Evolutionary conservation across 2,888 invertebrate genomes (phyloP).

Genomic region (Platycnemis pennipes): DNA sequence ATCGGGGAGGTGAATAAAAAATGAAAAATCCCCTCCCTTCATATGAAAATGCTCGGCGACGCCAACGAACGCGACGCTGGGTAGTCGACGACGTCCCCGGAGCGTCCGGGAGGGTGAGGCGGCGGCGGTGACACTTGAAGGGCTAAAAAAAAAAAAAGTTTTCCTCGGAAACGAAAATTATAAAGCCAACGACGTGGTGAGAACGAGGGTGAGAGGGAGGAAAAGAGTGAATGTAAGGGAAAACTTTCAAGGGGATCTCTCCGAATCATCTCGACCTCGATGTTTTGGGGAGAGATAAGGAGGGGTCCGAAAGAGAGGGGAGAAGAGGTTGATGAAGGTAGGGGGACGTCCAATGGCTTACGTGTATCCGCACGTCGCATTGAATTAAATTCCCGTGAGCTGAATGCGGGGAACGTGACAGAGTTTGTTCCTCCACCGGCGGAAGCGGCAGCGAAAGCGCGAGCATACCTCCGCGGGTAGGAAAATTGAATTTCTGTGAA

Average conservation of each 20-base stretch:
- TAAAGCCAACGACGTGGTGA: background rate
- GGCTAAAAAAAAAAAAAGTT: background rate
- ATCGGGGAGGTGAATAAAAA: too few species aligned
- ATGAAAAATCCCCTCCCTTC: background rate
- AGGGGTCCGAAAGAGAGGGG: background rate
- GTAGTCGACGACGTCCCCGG: background rate
- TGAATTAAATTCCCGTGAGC: background rate
- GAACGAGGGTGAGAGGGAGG: background rate
- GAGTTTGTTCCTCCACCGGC: background rate
- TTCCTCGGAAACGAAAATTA: background rate
- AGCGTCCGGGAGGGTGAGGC: background rate
- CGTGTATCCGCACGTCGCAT: background rate
- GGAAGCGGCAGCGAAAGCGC: background rate
- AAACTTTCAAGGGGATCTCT: background rate
- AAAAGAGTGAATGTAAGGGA: background rate
- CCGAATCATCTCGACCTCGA: background rate
- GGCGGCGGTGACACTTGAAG: background rate
- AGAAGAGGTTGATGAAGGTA: background rate
- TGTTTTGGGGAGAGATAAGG: background rate
- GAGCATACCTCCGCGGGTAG: background rate
- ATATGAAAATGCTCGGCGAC: background rate
- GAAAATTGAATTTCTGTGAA: background rate
- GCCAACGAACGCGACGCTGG: background rate
- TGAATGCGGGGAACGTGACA: background rate
- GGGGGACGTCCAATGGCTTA: background rate